Percentiles rank a stretch among this genome's conserved stretches.
Evolutionary conservation across 2,888 invertebrate species (phyloP).

Genomic region (Athalia circularis): DNA sequence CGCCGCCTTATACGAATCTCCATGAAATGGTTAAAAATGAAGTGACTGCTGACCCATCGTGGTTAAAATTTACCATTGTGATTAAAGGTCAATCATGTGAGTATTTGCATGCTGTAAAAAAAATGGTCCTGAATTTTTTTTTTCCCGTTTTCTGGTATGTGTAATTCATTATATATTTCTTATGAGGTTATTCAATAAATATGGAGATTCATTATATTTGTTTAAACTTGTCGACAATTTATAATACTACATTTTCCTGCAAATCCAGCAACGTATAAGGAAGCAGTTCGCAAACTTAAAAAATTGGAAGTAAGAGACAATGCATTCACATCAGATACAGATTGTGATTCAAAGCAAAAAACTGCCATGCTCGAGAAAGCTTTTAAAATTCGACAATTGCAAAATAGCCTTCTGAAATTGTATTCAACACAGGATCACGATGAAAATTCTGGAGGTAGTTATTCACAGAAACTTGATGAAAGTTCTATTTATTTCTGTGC

Average conservation of each 20-base stretch:
- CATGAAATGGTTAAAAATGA: constrained; percentile 1
- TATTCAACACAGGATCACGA: constrained; percentile 14
- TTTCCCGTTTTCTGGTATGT: neutral
- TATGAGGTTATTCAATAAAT: constrained; percentile 8
- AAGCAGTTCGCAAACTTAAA: constrained; percentile 4
- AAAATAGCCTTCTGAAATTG: constrained; percentile 22
- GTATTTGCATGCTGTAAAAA: constrained; percentile 7
- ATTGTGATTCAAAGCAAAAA: constrained; percentile 14
- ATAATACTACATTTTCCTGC: neutral
- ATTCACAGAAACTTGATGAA: constrained; percentile 8
- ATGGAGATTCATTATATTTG: neutral
- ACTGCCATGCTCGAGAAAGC: constrained; percentile 21
- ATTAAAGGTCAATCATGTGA: constrained; percentile 19
- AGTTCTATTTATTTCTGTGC: constrained; percentile 22
- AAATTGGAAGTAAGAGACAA: constrained; percentile 4
- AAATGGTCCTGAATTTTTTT: neutral
- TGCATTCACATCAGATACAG: constrained; percentile 14
- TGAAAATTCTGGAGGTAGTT: constrained; percentile 23
- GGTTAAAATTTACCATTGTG: constrained; percentile 13
- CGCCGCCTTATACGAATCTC: constrained; percentile 11
- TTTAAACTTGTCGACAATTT: neutral
- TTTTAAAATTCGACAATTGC: constrained; percentile 19
- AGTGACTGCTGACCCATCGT: constrained; percentile 17
- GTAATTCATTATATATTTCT: constrained; percentile 1
- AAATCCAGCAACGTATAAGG: constrained; percentile 16